Evolutionary conservation across 2,113 vertebrate species (phyloP), one percentile per base, ranked within the genome.

Genomic region (Salvelinus namaycush): DNA sequence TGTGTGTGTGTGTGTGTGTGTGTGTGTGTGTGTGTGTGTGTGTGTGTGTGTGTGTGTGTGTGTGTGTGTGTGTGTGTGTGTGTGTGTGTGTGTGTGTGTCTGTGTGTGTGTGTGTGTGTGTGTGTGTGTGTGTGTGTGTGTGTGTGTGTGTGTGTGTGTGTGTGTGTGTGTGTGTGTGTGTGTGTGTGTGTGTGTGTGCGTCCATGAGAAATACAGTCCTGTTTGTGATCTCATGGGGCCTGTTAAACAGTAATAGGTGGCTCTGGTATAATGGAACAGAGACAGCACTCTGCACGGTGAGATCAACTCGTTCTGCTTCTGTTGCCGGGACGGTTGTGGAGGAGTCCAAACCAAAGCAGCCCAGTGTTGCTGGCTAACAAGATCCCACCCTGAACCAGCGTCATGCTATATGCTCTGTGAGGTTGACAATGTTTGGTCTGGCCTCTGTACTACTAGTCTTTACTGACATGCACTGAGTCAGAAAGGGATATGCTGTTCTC

Each of bases 191-290:
- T 24, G 80, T 91, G 79, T 90, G 70, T 65, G 48, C 29, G 29
- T 70, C 48, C 6, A 29, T 66, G 72, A 54, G 51, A 54, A 79
- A 78, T 65, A 24, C 27, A 75, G 72, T 57, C 78, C 71, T 57
- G 78, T 26, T 65, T 82, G 83, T 91, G 89, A 92, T 83, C 90
- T 92, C 91, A 89, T 74, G 81, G 87, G 90, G 87, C 74, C 79
- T 80, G 79, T 92, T 87, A 89, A 87, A 82, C 77, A 80, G 76
- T 79, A 87, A 79, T 83, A 78, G 70, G 78, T 75, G 27, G 54
- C 1, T 13, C 51, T 87, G 81, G 79, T 85, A 91, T 90, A 90
- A 90, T 87, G 76, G 87, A 92, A 89, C 26, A 83, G 54, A 81
- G 86, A 90, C 88, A 88, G 79, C 83, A 76, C 82, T 81, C 66